A percentile compares a stretch with the other conserved stretches of the same genome.
These are phyloP conservation scores for Scaptomyza polygonia DNA, from an alignment of 2,888 invertebrate species.

Conservation along the genomic window DNA sequence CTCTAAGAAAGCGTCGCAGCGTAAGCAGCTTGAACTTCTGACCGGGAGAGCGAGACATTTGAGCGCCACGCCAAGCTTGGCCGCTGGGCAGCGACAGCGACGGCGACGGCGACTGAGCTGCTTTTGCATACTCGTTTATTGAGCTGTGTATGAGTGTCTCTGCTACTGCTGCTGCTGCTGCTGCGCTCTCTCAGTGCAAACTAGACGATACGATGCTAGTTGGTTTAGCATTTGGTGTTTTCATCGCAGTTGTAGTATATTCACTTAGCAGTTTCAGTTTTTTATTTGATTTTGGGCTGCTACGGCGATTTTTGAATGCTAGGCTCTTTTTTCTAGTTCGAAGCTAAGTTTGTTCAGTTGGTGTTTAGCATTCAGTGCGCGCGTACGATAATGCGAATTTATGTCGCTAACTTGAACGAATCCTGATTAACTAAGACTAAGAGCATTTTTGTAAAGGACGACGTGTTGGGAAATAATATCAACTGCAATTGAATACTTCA, in stretches of 20 bases:
- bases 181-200: conserved; percentile 23
- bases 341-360: conserved; percentile 75
- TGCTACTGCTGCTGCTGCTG: background rate
- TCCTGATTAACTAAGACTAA: conserved; percentile 8
- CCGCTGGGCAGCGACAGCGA: conserved; percentile 13
- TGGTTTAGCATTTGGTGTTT: no score
- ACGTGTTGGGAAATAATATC: background rate
- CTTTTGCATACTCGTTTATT: conserved; percentile 37
- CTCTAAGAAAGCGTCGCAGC: conserved; percentile 49
- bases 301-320: conserved; percentile 45
- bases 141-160: no score
- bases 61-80: conserved; percentile 18
- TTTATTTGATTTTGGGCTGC: conserved; percentile 50
- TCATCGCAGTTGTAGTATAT: conserved; percentile 33
- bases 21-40: conserved; percentile 59
- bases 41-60: conserved; percentile 42
- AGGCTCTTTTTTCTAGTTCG: conserved; percentile 70
- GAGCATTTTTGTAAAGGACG: background rate
- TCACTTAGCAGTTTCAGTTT: conserved; percentile 54
- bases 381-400: conserved; percentile 50
- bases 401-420: conserved; percentile 17
- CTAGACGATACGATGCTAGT: conserved; percentile 53
- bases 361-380: conserved; percentile 77
- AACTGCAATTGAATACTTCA: background rate
- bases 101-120: conserved; percentile 14